Conservation (phyloP, 2,888 invertebrate species). For the Leptinotarsa peninsularis region DNA sequence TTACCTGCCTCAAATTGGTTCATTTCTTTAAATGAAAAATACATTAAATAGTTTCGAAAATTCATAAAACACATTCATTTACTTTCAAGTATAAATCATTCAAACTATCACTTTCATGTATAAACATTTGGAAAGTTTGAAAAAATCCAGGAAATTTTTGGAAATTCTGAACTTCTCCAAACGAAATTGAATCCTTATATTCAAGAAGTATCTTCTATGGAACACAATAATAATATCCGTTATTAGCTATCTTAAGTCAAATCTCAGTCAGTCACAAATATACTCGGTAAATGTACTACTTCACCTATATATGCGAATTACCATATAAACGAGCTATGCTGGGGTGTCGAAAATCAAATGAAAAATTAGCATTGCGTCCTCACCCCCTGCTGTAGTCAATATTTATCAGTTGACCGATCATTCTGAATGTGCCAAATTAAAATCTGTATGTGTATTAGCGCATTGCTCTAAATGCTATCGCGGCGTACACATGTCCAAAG, state of each 20-base stretch:
- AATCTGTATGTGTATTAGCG: slow-evolving; percentile 60
- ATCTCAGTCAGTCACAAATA: neutral
- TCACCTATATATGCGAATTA: slow-evolving; percentile 34
- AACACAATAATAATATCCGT: neutral
- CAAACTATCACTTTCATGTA: too few species aligned
- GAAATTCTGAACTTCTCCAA: too few species aligned
- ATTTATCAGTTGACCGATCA: slow-evolving; percentile 65
- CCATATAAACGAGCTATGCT: slow-evolving; percentile 42
- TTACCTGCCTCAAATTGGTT: too few species aligned
- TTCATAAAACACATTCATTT: too few species aligned
- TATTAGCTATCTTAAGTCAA: neutral
- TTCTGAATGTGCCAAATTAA: slow-evolving; percentile 63
- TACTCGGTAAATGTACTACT: slow-evolving; percentile 5
- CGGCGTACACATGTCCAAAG: slow-evolving; percentile 59
- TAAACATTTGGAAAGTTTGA: too few species aligned
- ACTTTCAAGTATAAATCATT: too few species aligned
- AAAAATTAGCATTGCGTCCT: slow-evolving; percentile 59
- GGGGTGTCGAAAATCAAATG: slow-evolving; percentile 45
- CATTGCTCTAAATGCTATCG: slow-evolving; percentile 62
- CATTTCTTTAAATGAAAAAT: too few species aligned
- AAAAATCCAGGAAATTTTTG: too few species aligned
- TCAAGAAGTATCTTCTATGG: too few species aligned
- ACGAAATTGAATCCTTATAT: too few species aligned
- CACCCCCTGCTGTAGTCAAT: slow-evolving; percentile 58
- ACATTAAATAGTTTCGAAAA: too few species aligned